These are phyloP conservation scores for Gobio gobio DNA, from an alignment of 2,113 vertebrate genomes.

Conservation along the genomic window DNA sequence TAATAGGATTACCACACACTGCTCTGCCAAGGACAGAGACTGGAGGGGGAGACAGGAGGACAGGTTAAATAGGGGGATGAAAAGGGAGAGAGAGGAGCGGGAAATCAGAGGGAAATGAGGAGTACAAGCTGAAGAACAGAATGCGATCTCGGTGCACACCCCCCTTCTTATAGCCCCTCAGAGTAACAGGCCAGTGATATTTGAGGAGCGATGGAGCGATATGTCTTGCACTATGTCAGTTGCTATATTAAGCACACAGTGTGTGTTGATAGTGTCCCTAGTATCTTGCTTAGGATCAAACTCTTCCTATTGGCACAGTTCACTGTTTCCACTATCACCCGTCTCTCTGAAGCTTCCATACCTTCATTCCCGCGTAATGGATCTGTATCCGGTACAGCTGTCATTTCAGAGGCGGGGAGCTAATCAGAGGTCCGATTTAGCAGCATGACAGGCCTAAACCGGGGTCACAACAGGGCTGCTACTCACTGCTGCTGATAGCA, in stretches of 20 bases:
- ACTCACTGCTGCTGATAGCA: conserved; percentile 27
- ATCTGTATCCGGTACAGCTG: conserved; percentile 54
- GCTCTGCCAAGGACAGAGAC: conserved; percentile 52
- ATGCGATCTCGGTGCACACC: conserved; percentile 8
- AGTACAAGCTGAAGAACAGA: conserved; percentile 27
- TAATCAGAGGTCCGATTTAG: conserved; percentile 42
- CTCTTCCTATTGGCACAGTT: conserved; percentile 80
- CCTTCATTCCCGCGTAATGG: conserved; percentile 28
- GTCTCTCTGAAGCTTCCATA: conserved; percentile 46
- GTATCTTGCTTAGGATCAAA: conserved; percentile 79
- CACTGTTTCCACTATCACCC: conserved; percentile 64
- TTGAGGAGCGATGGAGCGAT: conserved; percentile 42
- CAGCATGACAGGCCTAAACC: conserved; percentile 10
- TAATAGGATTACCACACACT: conserved; percentile 81
- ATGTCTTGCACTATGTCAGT: conserved; percentile 75
- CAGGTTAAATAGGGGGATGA: conserved; percentile 41
- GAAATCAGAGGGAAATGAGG: conserved; percentile 32
- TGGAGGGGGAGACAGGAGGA: conserved; percentile 43
- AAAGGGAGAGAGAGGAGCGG: conserved; percentile 63
- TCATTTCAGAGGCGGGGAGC: conserved; percentile 48
- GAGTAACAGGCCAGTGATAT: conserved; percentile 46
- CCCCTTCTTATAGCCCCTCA: conserved; percentile 16
- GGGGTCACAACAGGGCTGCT: background rate
- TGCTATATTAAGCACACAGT: conserved; percentile 78
- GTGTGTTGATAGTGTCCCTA: conserved; percentile 80